Evolutionary conservation across 35 echinoderm and acorn worm species (phyloP).

Genomic region (Eucidaris tribuloides): DNA sequence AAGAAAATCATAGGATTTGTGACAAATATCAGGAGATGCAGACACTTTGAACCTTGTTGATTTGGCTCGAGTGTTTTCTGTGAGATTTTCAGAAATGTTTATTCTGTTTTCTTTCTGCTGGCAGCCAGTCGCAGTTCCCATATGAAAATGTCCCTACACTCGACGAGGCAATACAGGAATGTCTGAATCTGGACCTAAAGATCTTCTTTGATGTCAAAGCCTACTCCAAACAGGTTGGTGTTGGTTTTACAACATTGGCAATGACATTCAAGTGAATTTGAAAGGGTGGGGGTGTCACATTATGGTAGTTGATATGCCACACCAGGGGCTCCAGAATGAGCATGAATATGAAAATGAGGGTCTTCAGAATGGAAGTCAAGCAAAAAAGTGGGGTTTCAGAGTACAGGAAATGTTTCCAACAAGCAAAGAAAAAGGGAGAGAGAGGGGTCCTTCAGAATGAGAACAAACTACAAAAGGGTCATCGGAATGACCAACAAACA

Average conservation of each 20-base stretch:
- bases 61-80: too few species aligned
- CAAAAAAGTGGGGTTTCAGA: not conserved
- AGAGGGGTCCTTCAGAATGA: too few species aligned
- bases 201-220: constrained; percentile 92
- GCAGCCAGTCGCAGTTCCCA: constrained; percentile 27
- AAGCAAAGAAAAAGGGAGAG: too few species aligned
- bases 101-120: not conserved
- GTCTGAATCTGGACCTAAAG: constrained; percentile 48
- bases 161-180: constrained; percentile 62
- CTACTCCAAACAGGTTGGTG: constrained; percentile 54
- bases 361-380: not conserved
- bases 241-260: not conserved
- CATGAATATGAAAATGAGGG: not conserved
- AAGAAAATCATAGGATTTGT: too few species aligned
- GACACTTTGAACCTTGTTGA: too few species aligned
- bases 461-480: too few species aligned
- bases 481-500: too few species aligned
- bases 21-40: too few species aligned
- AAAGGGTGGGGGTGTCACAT: not conserved
- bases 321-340: not conserved
- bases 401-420: too few species aligned
- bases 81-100: too few species aligned
- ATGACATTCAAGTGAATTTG: not conserved
- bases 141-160: constrained; percentile 66
- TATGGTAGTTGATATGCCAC: not conserved